Base-by-base conservation (phyloP, 2,797 vertebrate genomes). In the Nyctalus aviator region DNA sequence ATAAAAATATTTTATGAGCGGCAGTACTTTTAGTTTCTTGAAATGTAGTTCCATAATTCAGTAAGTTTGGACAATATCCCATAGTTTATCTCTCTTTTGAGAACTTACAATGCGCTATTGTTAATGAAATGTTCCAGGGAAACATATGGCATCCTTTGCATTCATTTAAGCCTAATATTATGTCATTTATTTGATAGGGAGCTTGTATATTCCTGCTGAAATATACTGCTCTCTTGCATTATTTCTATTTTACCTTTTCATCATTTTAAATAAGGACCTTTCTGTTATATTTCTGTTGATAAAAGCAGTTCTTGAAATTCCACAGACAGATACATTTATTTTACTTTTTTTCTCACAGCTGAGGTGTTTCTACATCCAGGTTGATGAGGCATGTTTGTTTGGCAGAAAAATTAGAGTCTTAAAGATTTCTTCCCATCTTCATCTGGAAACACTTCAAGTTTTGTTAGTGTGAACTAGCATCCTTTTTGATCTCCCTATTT, bases 121-220 rank as follows among this genome's bases (percentile, higher is more conserved):
- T 37, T 83, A 85, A 88, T 53, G 32, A 94, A 78, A 66, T 27
- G 7, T 2, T 79, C 20, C n/a, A 27, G 27, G 41, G 12, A 37
- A 59, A 66, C 10, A 35, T 71, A 14, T 3, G 18, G 12, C 57
- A 12, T 35, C n/a, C 37, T 81, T 50, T 30, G 73, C 30, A 69
- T 78, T 90, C 81, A 66, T 81, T 93, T 86, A 94, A 81, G 37
- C 3, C 55, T 78, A 75, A 50, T 46, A 23, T 91, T 76, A 30
- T 73, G 30, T 73, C 13, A 46, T 5, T 78, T 84, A 85, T 64
- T 81, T 92, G 14, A 64, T 3, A 69, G 68, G 23, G 30, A 66
- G 6, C 1, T 7, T 37, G 6, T 62, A 13, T 71, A 20, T 85
- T 81, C 27, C 64, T 62, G 89, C 46, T 94, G 21, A 71, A 78